phyloP scores from a whole-genome alignment of 2,888 invertebrate species.

The Tipula unca region DNA sequence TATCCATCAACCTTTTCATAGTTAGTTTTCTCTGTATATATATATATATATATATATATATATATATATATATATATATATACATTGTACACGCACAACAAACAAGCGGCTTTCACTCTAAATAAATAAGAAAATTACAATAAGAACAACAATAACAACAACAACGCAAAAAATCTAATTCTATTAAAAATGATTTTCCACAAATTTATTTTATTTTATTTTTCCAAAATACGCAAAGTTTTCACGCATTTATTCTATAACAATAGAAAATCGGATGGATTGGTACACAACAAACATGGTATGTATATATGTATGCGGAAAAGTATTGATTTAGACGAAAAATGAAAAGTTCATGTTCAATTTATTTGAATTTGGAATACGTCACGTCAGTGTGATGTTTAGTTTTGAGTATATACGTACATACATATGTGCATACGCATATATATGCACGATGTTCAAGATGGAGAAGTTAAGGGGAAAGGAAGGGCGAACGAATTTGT shows the following conservation, averaged over 20 bases:
- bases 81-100: background rate
- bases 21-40: background rate
- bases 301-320: too few relatives aligned
- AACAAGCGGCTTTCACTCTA: background rate
- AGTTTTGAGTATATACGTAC: background rate
- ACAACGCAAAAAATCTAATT: background rate
- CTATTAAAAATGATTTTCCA: background rate
- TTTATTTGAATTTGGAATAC: background rate
- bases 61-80: too few relatives aligned
- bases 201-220: background rate
- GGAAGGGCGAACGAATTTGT: too few relatives aligned
- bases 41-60: too few relatives aligned
- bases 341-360: background rate
- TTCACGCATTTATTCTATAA: background rate
- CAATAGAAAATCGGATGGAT: background rate
- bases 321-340: background rate
- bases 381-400: background rate
- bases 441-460: too few relatives aligned
- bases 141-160: too few relatives aligned
- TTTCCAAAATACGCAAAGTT: background rate
- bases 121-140: background rate
- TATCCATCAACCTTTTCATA: background rate
- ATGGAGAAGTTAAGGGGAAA: too few relatives aligned
- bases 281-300: background rate
- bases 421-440: too few relatives aligned